These are phyloP conservation scores for Pogoniulus pusillus DNA, from an alignment of 2,797 vertebrate species.

Conservation along the genomic window DNA sequence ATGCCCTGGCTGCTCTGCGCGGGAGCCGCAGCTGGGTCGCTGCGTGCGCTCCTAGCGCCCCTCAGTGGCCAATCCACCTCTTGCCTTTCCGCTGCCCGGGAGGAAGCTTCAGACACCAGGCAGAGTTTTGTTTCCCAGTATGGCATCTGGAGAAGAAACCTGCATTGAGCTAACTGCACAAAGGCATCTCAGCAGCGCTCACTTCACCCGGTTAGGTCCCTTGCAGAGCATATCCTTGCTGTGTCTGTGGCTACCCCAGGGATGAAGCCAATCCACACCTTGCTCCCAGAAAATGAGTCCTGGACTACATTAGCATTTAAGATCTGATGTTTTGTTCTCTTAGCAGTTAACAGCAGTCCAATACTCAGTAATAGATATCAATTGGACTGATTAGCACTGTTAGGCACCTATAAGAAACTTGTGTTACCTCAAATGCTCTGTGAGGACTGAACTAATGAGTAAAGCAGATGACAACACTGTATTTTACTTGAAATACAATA, in stretches of 20 bases:
- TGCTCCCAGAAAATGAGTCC: not conserved
- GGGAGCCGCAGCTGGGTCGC: fast-evolving
- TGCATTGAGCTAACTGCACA: not conserved
- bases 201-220: not conserved
- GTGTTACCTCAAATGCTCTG: not conserved
- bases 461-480: not conserved
- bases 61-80: not conserved
- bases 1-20: fast-evolving
- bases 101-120: not conserved
- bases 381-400: not conserved
- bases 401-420: not conserved
- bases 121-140: not conserved
- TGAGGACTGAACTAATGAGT: not conserved
- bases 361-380: not conserved
- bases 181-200: fast-evolving
- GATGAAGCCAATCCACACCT: fast-evolving
- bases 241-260: no score
- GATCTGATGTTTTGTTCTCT: not conserved
- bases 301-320: not conserved
- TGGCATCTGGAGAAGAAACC: not conserved
- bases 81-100: not conserved
- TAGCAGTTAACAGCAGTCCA: not conserved
- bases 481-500: not conserved
- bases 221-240: not conserved
- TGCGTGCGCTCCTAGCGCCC: fast-evolving